Percentiles rank a stretch among this genome's conserved stretches.
These are phyloP conservation scores for Cariama cristata DNA, from an alignment of 2,113 vertebrate genomes.

Conservation along the genomic window DNA sequence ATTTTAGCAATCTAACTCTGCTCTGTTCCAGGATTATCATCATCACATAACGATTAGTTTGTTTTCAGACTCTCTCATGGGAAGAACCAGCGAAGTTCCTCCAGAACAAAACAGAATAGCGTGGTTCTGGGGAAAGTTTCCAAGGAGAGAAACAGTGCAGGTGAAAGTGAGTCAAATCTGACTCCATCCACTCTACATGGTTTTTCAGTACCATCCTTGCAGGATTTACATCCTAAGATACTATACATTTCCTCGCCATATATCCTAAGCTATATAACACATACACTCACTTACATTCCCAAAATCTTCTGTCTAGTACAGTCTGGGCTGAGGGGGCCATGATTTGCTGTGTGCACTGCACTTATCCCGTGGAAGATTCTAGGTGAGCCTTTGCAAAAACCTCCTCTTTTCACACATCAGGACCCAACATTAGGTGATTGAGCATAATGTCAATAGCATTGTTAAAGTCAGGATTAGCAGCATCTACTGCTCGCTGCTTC, in stretches of 20 bases:
- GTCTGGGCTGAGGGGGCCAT: neutral
- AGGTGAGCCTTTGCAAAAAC: neutral
- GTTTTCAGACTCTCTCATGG: neutral
- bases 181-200: neutral
- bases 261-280: neutral
- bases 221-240: neutral
- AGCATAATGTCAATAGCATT: neutral
- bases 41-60: neutral
- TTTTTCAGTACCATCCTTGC: neutral
- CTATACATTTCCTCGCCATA: neutral
- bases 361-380: neutral
- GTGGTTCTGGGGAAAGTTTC: neutral
- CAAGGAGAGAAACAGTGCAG: neutral
- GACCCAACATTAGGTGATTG: too few relatives aligned
- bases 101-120: neutral
- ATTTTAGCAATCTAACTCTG: neutral
- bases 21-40: neutral
- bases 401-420: neutral
- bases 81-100: neutral
- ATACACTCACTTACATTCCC: neutral
- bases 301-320: neutral
- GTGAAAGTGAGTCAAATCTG: neutral
- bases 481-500: neutral
- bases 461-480: neutral
- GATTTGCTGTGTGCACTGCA: neutral